A percentile compares a stretch with the other conserved stretches of the same genome.
Evolutionary conservation across 2,888 invertebrate species (phyloP).

Genomic region (Plusia festucae): DNA sequence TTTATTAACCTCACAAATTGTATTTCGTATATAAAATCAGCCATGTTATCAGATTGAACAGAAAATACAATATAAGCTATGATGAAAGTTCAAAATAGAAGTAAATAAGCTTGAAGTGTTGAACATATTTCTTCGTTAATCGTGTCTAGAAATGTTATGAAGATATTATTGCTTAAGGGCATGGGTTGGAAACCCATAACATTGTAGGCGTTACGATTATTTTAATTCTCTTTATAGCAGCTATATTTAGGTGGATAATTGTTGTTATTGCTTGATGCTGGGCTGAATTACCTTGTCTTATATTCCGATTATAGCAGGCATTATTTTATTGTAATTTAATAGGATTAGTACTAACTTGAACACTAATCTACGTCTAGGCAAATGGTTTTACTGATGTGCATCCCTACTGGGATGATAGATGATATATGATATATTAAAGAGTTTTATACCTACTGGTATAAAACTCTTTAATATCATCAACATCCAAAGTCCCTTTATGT

Average conservation of each 20-base stretch:
- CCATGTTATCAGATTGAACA: background rate
- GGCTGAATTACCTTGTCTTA: background rate
- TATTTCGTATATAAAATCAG: too few species aligned
- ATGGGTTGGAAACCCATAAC: background rate
- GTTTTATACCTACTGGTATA: too few species aligned
- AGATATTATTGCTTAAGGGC: constrained; percentile 1
- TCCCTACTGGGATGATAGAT: too few species aligned
- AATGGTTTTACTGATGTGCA: too few species aligned
- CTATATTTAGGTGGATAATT: constrained; percentile 6
- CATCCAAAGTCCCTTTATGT: too few species aligned
- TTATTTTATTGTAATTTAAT: background rate
- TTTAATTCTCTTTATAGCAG: background rate
- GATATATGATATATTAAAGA: too few species aligned
- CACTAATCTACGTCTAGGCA: background rate
- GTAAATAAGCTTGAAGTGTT: constrained; percentile 5
- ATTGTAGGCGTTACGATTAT: constrained; percentile 2
- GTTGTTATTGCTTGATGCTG: constrained; percentile 2
- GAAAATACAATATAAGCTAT: background rate
- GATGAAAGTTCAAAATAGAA: background rate
- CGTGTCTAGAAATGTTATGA: constrained; percentile 2
- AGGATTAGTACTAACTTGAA: too few species aligned
- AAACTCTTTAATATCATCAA: too few species aligned
- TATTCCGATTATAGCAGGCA: background rate
- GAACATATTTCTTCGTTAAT: background rate
- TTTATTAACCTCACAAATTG: too few species aligned